Percentiles rank a stretch among this genome's conserved stretches.
Conservation (phyloP, 2,797 vertebrate species). For the Brachyrhaphis roseni region DNA sequence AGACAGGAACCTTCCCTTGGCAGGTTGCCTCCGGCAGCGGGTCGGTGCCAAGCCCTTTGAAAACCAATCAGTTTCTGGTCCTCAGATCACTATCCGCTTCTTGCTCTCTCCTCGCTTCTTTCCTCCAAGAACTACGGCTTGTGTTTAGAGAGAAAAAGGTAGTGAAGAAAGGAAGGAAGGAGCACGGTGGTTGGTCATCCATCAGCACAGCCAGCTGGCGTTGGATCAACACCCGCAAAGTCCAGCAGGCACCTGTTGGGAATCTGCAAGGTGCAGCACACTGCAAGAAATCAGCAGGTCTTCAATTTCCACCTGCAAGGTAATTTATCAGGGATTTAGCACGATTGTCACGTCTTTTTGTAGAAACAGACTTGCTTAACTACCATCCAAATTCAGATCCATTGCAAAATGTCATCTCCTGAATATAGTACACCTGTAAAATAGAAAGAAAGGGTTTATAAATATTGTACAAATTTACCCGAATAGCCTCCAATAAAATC, state of each 20-base stretch:
- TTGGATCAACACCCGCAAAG: slow-evolving; percentile 63
- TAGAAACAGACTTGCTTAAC: background rate
- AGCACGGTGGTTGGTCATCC: slow-evolving; percentile 61
- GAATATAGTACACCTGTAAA: background rate
- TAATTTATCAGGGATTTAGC: slow-evolving; percentile 7
- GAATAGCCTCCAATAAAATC: background rate
- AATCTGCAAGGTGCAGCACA: slow-evolving; percentile 69
- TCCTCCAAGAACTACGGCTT: slow-evolving; percentile 63
- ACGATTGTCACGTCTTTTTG: background rate
- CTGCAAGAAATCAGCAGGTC: slow-evolving; percentile 44
- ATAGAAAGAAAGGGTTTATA: background rate
- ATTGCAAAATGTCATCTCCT: no score
- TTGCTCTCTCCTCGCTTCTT: slow-evolving; percentile 64
- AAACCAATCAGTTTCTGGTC: slow-evolving; percentile 81
- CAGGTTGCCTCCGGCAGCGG: slow-evolving; percentile 72
- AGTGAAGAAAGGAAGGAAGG: slow-evolving; percentile 33
- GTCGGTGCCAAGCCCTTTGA: slow-evolving; percentile 81
- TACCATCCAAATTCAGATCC: background rate
- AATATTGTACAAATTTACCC: background rate
- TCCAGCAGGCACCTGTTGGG: slow-evolving; percentile 76
- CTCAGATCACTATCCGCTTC: slow-evolving; percentile 79
- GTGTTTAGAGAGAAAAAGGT: slow-evolving; percentile 22
- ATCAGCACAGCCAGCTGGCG: slow-evolving; percentile 68
- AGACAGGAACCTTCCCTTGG: slow-evolving; percentile 79
- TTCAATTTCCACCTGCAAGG: background rate